phyloP scores from a whole-genome alignment of 2,888 invertebrate species.

The Drosophila dives region DNA sequence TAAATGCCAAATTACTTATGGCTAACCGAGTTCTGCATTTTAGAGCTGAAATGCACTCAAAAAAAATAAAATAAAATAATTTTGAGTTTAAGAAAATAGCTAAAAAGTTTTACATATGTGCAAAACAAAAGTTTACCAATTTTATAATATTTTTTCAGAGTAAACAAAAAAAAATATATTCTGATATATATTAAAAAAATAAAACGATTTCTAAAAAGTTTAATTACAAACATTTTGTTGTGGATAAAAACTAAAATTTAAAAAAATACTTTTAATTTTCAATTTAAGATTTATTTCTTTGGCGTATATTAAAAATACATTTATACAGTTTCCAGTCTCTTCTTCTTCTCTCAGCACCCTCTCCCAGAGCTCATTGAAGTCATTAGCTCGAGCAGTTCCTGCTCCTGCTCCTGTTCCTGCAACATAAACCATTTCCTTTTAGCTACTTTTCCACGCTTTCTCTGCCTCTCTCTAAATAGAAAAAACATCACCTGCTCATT shows the following conservation, averaged over 20 bases:
- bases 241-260: background rate
- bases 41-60: background rate
- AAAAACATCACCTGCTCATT: slow-evolving; percentile 47
- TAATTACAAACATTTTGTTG: background rate
- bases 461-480: background rate
- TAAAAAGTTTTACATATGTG: background rate
- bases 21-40: background rate
- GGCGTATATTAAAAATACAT: background rate
- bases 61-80: background rate
- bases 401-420: slow-evolving; percentile 16
- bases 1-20: background rate
- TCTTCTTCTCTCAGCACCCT: background rate
- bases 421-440: slow-evolving; percentile 36
- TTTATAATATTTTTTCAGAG: background rate
- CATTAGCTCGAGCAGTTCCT: slow-evolving; percentile 14
- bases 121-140: background rate
- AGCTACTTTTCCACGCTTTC: slow-evolving; percentile 11
- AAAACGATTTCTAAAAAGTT: background rate
- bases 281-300: background rate
- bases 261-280: background rate
- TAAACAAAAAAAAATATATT: background rate
- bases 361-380: slow-evolving; percentile 16
- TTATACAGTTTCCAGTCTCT: background rate
- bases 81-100: background rate
- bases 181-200: background rate